phyloP scores from a whole-genome alignment of 2,888 invertebrate genomes.

The Euspilapteryx auroguttella region DNA sequence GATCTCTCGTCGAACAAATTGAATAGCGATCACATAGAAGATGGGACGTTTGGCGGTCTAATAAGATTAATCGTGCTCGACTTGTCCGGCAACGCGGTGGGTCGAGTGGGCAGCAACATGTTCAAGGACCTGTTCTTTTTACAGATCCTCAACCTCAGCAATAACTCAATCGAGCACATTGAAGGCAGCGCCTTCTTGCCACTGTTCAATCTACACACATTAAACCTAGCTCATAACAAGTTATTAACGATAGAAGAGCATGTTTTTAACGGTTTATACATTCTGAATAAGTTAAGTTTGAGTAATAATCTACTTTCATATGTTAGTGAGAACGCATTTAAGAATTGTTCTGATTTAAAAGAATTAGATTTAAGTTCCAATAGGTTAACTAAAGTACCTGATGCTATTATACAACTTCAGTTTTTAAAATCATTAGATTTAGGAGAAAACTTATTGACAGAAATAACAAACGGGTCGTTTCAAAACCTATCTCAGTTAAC shows the following conservation, averaged over 20 bases:
- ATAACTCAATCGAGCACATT: conserved; percentile 81
- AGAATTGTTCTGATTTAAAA: conserved; percentile 85
- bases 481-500: conserved; percentile 84
- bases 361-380: conserved; percentile 89
- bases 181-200: conserved; percentile 86
- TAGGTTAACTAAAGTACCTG: conserved; percentile 79
- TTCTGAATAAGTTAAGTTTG: conserved; percentile 79
- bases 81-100: conserved; percentile 80
- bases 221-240: conserved; percentile 86
- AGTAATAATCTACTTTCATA: conserved; percentile 81
- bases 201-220: conserved; percentile 84
- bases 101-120: conserved; percentile 76
- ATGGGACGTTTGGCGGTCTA: conserved; percentile 82
- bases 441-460: conserved; percentile 86
- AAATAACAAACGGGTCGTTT: conserved; percentile 82
- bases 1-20: conserved; percentile 86
- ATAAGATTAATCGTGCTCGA: conserved; percentile 85
- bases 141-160: conserved; percentile 82
- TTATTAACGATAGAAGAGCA: conserved; percentile 77
- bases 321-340: conserved; percentile 78
- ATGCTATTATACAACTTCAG: conserved; percentile 77
- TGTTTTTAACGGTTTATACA: conserved; percentile 81
- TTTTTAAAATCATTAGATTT: conserved; percentile 88
- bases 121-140: conserved; percentile 88
- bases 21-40: conserved; percentile 82